phyloP scores from a whole-genome alignment of 2,888 invertebrate species.

The Ectropis crepuscularia region DNA sequence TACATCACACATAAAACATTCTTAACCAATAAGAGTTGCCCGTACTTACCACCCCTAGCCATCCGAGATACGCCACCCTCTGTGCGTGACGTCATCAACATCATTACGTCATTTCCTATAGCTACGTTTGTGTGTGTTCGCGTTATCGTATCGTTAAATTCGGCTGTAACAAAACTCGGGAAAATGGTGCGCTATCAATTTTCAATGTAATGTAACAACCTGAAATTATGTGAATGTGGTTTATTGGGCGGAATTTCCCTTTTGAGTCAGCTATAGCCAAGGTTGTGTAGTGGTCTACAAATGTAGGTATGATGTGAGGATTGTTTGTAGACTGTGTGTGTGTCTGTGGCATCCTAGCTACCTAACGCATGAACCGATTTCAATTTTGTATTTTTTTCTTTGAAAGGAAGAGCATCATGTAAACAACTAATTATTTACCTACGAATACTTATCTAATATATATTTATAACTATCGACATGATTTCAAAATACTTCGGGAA shows the following conservation, averaged over 20 bases:
- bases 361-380: no score
- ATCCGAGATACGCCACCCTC: slow-evolving; percentile 42
- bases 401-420: no score
- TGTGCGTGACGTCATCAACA: slow-evolving; percentile 67
- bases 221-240: slow-evolving; percentile 32
- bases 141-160: slow-evolving; percentile 56
- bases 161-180: slow-evolving; percentile 49
- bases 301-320: no score
- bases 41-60: slow-evolving; percentile 33
- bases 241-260: slow-evolving; percentile 25
- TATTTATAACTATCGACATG: no score
- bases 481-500: no score
- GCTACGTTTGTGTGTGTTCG: slow-evolving; percentile 47
- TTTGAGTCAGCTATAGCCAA: slow-evolving; percentile 15
- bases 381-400: no score
- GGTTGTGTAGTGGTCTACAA: neutral
- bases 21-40: slow-evolving; percentile 31
- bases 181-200: slow-evolving; percentile 38
- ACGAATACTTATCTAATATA: no score
- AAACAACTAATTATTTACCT: no score
- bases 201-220: slow-evolving; percentile 35
- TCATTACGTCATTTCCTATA: slow-evolving; percentile 52
- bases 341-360: no score
- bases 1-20: slow-evolving; percentile 29
- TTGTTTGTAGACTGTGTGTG: no score